Conservation (phyloP, 2,888 invertebrate species). For the Athalia circularis region DNA sequence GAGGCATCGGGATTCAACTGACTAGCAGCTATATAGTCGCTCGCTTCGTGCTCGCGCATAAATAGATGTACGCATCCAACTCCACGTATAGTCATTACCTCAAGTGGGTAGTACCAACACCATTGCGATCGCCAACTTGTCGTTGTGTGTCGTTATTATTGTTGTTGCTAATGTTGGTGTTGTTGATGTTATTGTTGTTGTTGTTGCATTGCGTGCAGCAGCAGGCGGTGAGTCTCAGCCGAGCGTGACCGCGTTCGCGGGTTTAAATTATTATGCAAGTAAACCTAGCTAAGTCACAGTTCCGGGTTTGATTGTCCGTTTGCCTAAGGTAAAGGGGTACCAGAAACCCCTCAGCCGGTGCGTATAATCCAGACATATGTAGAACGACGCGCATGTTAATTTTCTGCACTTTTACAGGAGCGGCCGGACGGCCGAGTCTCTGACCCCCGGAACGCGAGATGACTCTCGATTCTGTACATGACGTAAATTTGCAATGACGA, state of each 20-base stretch:
- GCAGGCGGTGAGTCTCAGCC: slow-evolving; percentile 49
- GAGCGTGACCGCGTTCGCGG: slow-evolving; percentile 51
- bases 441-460: too few relatives aligned
- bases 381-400: too few relatives aligned
- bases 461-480: too few relatives aligned
- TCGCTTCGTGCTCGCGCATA: neutral
- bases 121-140: too few relatives aligned
- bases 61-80: slow-evolving; percentile 26
- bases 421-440: too few relatives aligned
- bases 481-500: slow-evolving; percentile 6
- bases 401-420: too few relatives aligned
- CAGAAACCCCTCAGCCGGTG: neutral
- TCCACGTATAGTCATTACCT: slow-evolving; percentile 42
- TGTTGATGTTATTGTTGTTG: slow-evolving; percentile 42
- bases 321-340: slow-evolving; percentile 49
- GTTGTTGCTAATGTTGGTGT: too few relatives aligned
- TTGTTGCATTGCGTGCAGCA: slow-evolving; percentile 52
- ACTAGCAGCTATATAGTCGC: too few relatives aligned
- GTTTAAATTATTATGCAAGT: slow-evolving; percentile 61
- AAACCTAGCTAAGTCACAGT: slow-evolving; percentile 50
- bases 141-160: too few relatives aligned
- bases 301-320: slow-evolving; percentile 62
- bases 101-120: neutral
- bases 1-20: too few relatives aligned
- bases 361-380: neutral